These are phyloP conservation scores for Loripinus fragilis DNA, from an alignment of 2,888 invertebrate species.

Conservation along the genomic window DNA sequence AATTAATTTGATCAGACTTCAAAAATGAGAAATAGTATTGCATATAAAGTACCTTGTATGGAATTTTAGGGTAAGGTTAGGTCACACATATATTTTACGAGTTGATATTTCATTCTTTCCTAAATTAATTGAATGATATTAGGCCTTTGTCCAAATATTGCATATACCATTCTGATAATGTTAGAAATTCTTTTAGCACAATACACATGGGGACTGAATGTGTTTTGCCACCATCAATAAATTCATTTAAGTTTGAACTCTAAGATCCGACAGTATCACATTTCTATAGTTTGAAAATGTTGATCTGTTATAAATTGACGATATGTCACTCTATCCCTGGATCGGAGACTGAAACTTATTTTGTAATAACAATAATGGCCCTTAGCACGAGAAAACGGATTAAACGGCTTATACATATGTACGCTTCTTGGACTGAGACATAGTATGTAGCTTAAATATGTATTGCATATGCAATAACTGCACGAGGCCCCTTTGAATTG, in stretches of 20 bases:
- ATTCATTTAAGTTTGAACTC: conserved; percentile 42
- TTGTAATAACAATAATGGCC: neutral
- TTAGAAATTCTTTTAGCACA: conserved; percentile 12
- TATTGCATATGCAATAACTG: no score
- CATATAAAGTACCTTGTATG: conserved; percentile 4
- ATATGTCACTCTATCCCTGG: conserved; percentile 14
- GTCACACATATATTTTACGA: conserved; percentile 11
- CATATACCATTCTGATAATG: conserved; percentile 7
- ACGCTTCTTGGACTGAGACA: no score
- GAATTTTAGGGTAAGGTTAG: conserved; percentile 16
- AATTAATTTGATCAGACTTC: conserved; percentile 12
- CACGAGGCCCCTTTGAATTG: no score
- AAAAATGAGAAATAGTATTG: conserved; percentile 1
- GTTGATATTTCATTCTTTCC: conserved; percentile 11
- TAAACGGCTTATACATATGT: no score
- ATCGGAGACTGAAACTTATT: neutral
- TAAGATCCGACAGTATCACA: conserved; percentile 31
- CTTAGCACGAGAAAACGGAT: no score
- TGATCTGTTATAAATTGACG: conserved; percentile 39
- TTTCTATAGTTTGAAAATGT: conserved; percentile 36
- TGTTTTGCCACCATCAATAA: conserved; percentile 28
- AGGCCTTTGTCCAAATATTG: conserved; percentile 19
- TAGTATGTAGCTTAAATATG: no score
- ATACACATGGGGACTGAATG: conserved; percentile 27
- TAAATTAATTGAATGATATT: conserved; percentile 15